A percentile compares a stretch with the other conserved stretches of the same genome.
phyloP scores from a whole-genome alignment of 2,113 vertebrate genomes.

The Tautogolabrus adspersus region DNA sequence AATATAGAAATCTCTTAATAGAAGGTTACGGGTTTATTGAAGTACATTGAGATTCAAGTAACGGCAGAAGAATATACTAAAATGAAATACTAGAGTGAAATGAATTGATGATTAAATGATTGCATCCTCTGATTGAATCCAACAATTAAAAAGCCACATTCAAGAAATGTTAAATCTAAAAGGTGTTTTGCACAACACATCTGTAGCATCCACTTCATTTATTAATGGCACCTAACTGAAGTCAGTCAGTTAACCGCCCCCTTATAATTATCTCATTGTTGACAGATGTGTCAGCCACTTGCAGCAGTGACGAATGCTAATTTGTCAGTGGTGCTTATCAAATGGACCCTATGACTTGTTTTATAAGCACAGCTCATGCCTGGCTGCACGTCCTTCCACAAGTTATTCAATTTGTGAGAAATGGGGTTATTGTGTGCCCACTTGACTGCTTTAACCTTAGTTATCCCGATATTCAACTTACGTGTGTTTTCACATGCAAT shows the following conservation, averaged over 20 bases:
- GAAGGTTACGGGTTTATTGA: no score
- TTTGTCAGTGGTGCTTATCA: constrained; percentile 7
- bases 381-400: constrained; percentile 3
- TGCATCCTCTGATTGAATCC: no score
- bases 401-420: not conserved
- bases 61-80: constrained; percentile 7
- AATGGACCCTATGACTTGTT: constrained; percentile 17
- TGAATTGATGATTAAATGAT: no score
- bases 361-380: constrained; percentile 3
- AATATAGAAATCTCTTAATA: not conserved
- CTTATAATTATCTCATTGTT: no score
- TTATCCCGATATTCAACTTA: not conserved
- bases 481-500: not conserved
- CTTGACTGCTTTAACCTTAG: not conserved
- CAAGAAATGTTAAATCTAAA: no score
- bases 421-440: not conserved
- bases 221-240: not conserved
- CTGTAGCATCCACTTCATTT: no score
- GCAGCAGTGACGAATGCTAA: no score
- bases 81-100: no score
- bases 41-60: not conserved
- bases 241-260: no score
- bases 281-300: no score
- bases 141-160: no score
- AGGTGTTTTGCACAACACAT: not conserved